These are phyloP conservation scores for Orthosia gothica DNA, from an alignment of 2,888 invertebrate species.

Conservation along the genomic window DNA sequence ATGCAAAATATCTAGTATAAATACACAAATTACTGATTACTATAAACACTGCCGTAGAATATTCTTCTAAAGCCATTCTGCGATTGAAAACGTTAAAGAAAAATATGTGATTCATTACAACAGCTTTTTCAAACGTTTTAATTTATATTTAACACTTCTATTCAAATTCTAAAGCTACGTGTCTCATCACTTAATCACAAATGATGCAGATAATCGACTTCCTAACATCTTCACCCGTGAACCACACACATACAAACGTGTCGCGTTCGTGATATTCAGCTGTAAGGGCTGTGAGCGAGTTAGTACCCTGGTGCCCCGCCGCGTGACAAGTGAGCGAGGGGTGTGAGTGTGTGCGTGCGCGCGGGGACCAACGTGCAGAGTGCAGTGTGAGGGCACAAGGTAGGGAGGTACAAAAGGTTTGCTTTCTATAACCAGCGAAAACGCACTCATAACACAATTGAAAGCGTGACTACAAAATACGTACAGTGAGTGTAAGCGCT, in stretches of 20 bases:
- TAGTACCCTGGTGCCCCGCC: not conserved
- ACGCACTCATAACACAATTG: not conserved
- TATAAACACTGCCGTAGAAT: not conserved
- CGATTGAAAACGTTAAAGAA: not conserved
- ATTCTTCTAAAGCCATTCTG: not conserved
- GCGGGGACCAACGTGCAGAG: not conserved
- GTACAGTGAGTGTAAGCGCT: not conserved
- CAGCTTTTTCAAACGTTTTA: not conserved
- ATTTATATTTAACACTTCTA: not conserved
- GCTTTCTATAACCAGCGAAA: not conserved
- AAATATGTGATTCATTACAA: not conserved
- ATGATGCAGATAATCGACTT: not conserved
- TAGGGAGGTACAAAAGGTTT: not conserved
- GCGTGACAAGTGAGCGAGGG: not conserved
- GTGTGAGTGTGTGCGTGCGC: slow-evolving; percentile 4
- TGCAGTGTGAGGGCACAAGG: not conserved
- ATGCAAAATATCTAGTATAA: not conserved
- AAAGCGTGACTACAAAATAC: too few species aligned
- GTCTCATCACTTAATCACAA: not conserved
- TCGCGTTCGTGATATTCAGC: not conserved
- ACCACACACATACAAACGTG: not conserved
- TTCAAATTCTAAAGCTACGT: not conserved
- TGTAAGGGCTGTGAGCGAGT: not conserved
- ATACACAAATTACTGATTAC: too few species aligned
- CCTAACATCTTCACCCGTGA: not conserved